phyloP scores from a whole-genome alignment of 2,113 vertebrate genomes.

The Pteronura brasiliensis region DNA sequence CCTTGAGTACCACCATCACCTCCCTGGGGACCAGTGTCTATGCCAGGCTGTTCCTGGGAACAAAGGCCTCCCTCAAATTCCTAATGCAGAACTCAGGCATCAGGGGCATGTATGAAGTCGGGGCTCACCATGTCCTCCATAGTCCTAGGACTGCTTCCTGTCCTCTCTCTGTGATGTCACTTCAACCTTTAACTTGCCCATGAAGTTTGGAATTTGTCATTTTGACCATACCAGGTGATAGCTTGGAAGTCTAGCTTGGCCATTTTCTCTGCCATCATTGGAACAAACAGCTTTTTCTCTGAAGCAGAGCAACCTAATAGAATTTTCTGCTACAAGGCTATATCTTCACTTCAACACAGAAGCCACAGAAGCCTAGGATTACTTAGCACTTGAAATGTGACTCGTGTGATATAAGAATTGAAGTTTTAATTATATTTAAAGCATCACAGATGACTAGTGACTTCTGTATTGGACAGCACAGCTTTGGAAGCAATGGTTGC shows the following conservation, averaged over 20 bases:
- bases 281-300: background rate
- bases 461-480: background rate
- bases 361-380: background rate
- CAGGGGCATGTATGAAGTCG: background rate
- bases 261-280: background rate
- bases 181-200: background rate
- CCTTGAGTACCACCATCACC: background rate
- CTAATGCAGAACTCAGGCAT: background rate
- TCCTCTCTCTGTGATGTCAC: background rate
- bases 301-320: background rate
- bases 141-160: background rate
- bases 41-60: background rate
- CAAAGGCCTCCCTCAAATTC: background rate
- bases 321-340: background rate
- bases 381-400: background rate
- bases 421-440: background rate
- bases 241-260: background rate
- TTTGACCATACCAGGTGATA: background rate
- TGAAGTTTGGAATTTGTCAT: background rate
- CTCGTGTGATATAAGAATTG: background rate
- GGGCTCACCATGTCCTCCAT: background rate
- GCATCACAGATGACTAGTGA: background rate
- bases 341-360: background rate
- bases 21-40: background rate
- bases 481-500: background rate